These are phyloP conservation scores for Trilocha varians DNA, from an alignment of 2,888 invertebrate species.

Conservation along the genomic window DNA sequence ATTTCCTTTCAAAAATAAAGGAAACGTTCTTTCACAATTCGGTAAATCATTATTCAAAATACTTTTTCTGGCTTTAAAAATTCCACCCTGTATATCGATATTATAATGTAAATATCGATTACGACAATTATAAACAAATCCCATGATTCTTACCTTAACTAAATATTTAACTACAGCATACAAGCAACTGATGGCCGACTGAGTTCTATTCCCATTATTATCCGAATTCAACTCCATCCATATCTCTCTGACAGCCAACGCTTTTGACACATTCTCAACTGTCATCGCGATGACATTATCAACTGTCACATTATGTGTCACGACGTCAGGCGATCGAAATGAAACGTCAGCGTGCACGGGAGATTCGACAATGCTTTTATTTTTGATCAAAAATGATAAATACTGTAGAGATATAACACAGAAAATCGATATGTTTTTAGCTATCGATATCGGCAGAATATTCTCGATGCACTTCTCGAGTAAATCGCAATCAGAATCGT, in stretches of 20 bases:
- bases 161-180: conserved; percentile 62
- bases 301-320: conserved; percentile 48
- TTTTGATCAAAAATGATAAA: conserved; percentile 62
- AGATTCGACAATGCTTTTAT: conserved; percentile 60
- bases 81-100: background rate
- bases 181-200: conserved; percentile 63
- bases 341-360: conserved; percentile 58
- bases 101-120: background rate
- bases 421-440: conserved; percentile 52
- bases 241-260: conserved; percentile 48
- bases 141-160: conserved; percentile 47
- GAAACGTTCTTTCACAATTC: no score
- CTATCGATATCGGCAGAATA: conserved; percentile 41
- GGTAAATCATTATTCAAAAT: no score
- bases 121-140: background rate
- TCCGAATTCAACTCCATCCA: conserved; percentile 60
- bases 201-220: conserved; percentile 51
- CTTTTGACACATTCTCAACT: conserved; percentile 52
- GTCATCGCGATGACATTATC: conserved; percentile 50
- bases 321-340: conserved; percentile 37
- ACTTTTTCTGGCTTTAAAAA: no score
- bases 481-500: conserved; percentile 55
- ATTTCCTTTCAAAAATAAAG: no score
- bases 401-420: conserved; percentile 63
- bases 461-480: conserved; percentile 56